Percentiles rank a stretch among this genome's conserved stretches.
Evolutionary conservation across 1,140 invertebrate genomes (phyloP).

Genomic region (Tetramorium parvispinum): DNA sequence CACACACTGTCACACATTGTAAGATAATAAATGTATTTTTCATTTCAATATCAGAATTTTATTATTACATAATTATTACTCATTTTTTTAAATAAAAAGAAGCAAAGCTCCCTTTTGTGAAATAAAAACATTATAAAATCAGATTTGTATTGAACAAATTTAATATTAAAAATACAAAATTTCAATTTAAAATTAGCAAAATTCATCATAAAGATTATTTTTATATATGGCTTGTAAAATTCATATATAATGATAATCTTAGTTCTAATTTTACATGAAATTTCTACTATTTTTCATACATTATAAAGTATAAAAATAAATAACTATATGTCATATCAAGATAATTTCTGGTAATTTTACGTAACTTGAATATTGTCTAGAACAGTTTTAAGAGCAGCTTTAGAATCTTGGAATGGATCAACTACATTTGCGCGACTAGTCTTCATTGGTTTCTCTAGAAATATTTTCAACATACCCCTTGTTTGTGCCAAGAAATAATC

Average conservation of each 20-base stretch:
- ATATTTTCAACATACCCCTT: constrained; percentile 86
- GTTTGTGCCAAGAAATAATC: constrained; percentile 86
- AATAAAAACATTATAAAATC: neutral
- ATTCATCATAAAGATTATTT: constrained; percentile 32
- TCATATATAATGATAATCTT: neutral
- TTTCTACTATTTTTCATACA: constrained; percentile 41
- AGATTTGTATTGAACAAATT: constrained; percentile 22
- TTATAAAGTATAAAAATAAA: constrained; percentile 65
- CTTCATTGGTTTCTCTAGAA: constrained; percentile 85
- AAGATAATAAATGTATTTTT: constrained; percentile 47
- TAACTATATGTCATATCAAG: constrained; percentile 47
- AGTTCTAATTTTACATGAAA: constrained; percentile 38
- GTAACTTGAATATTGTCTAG: constrained; percentile 72
- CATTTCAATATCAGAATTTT: constrained; percentile 5
- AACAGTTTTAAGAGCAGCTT: constrained; percentile 78
- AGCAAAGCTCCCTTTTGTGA: neutral
- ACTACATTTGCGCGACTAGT: constrained; percentile 72
- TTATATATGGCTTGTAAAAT: constrained; percentile 18
- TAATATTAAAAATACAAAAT: constrained; percentile 45
- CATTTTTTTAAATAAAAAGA: neutral
- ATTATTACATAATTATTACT: neutral
- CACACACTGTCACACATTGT: neutral
- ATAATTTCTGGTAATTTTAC: constrained; percentile 68
- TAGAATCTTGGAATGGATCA: constrained; percentile 81
- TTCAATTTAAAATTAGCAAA: constrained; percentile 29